Base-by-base conservation (phyloP, 2,113 vertebrate species). In the Phaethornis superciliosus region DNA sequence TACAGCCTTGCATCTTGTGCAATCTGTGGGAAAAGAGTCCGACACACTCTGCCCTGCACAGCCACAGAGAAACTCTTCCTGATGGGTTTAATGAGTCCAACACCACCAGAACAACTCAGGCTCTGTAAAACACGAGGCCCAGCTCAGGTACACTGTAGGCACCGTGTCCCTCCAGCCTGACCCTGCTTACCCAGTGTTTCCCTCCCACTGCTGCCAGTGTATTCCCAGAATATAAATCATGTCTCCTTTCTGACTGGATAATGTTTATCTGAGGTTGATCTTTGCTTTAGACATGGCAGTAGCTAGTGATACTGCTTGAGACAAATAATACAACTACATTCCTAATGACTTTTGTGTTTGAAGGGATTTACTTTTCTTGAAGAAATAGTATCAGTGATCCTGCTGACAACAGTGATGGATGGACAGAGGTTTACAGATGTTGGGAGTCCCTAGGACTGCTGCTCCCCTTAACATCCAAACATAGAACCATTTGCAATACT, bases 321-420 rank as follows among this genome's bases (percentile, higher is more conserved):
- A 81, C 0, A 2, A 84, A 49, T 0, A 0, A 27, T 28, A 32
- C 26, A 63, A 55, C 59, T 42, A 4, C 15, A 7, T 32, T 71
- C 42, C 52, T 60, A 56, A 33, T 40, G 67, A 52, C 54, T 87
- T 84, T 14, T 72, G 87, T 18, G 20, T 91, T 33, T 56, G 70
- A 30, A 33, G 56, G 30, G 42, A 58, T 76, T 82, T 81, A 6
- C 54, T 49, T n/a, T 52, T 84, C 56, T 33, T 23, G 70, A 46
- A 79, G 69, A 11, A 71, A 4, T 22, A 62, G 49, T 10, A 89
- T 60, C 56, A 51, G 51, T 27, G 24, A 90, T 54, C 19, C 55
- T 46, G 46, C 70, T 65, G 55, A 65, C 49, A 81, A 6, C 40
- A 80, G 49, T 28, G 59, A 40, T 32, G n/a, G 56, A 49, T 4